Base-by-base conservation (phyloP, 2,888 invertebrate species). In the Strigamia transsilvanica region DNA sequence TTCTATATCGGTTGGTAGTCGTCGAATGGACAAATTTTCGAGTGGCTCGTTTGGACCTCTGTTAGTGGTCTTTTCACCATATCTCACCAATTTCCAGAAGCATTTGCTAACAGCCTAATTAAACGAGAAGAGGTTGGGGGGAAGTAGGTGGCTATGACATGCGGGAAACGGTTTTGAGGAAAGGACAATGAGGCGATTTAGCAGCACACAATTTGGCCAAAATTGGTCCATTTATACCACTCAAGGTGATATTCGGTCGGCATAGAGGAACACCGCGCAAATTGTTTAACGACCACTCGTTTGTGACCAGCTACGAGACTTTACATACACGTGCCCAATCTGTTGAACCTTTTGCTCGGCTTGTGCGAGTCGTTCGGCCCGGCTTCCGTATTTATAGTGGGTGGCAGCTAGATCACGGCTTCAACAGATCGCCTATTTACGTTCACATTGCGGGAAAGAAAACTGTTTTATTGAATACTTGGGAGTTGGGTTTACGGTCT, bases 71-170 rank as follows among this genome's bases (percentile, higher is more conserved):
- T 73, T 73, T 73, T 73, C 56, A 27, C 32, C 73, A 73, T 73
- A 73, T 73, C 73, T 73, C 73, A 73, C 73, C 73, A 73, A 73
- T 73, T 73, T 32, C 27, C 27, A 73, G 73, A 73, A 73, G 73
- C 73, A 73, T 73, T 73, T 73, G 73, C 73, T 73, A 73, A 73
- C 73, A 73, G 32, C 73, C 73, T 73, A 73, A 73, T 73, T 73
- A 73, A 73, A 73, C 73, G 73, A 32, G 56, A 56, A 56, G 56
- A 56, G 73, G 73, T 73, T 73, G 73, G 73, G 73, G 73, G 73
- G 73, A 73, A 73, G 73, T 73, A 73, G 73, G 73, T 73, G 73
- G 73, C 73, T 73, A 73, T 73, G 73, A 73, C 73, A 73, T 73
- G 73, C 73, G 73, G 73, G 32, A 73, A 73, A 73, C 73, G 73